Evolutionary conservation across 2,888 invertebrate genomes (phyloP).

Genomic region (Lomographa bimaculata): DNA sequence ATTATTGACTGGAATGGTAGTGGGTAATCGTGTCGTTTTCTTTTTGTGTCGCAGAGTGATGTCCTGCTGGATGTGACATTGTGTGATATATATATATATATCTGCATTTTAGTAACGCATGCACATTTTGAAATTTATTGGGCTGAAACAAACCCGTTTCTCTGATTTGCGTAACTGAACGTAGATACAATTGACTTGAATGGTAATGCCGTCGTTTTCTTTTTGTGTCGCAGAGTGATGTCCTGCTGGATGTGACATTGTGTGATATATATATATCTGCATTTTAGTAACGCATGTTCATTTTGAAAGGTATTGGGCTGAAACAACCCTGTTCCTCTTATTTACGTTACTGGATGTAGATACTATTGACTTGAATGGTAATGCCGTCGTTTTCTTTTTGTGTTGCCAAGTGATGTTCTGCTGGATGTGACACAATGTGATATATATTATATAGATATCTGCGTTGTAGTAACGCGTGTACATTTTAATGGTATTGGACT

Average conservation of each 20-base stretch:
- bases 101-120: too few relatives aligned
- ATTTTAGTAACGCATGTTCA: too few relatives aligned
- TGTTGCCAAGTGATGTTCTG: background rate
- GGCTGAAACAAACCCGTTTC: constrained; percentile 39
- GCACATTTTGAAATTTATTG: too few relatives aligned
- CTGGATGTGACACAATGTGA: background rate
- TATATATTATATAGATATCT: too few relatives aligned
- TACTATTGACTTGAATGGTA: constrained; percentile 29
- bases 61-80: background rate
- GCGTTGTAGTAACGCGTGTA: too few relatives aligned
- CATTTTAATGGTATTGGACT: too few relatives aligned
- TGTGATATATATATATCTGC: too few relatives aligned
- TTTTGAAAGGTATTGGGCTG: too few relatives aligned
- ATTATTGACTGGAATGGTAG: constrained; percentile 29
- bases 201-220: constrained; percentile 14
- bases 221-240: constrained; percentile 3
- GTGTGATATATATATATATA: too few relatives aligned
- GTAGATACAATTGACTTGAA: constrained; percentile 30
- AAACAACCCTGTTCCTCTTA: constrained; percentile 48
- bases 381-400: constrained; percentile 15
- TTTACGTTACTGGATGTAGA: constrained; percentile 38
- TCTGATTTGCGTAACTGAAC: constrained; percentile 48
- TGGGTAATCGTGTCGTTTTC: constrained; percentile 18
- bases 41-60: constrained; percentile 4
- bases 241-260: background rate